A percentile compares a stretch with the other conserved stretches of the same genome.
phyloP scores from a whole-genome alignment of 2,888 invertebrate genomes.

The Plutella xylostella region DNA sequence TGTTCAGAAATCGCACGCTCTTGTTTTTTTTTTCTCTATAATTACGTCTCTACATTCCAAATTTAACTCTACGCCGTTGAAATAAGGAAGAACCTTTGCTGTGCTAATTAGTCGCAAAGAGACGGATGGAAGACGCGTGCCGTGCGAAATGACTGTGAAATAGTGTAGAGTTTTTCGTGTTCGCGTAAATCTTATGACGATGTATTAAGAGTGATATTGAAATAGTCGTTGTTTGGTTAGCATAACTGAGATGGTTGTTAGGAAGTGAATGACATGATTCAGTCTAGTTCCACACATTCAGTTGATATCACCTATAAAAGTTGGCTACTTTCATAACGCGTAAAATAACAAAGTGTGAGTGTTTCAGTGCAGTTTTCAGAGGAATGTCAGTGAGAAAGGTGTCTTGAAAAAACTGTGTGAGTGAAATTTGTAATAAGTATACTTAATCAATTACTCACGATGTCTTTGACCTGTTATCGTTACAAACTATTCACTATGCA shows the following conservation, averaged over 20 bases:
- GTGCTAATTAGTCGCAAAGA: conserved; percentile 18
- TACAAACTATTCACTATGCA: too few species aligned
- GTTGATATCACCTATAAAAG: conserved; percentile 1
- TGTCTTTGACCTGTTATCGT: too few species aligned
- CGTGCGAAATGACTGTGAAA: conserved; percentile 57
- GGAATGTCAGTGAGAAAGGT: background rate
- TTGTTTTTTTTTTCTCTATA: conserved; percentile 24
- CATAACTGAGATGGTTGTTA: conserved; percentile 38
- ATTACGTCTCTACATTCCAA: background rate
- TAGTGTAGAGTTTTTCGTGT: conserved; percentile 34
- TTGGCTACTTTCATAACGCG: conserved; percentile 4
- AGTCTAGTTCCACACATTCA: conserved; percentile 1
- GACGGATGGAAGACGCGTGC: conserved; percentile 49
- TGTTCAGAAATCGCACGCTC: conserved; percentile 35
- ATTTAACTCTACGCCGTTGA: background rate
- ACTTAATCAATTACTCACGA: too few species aligned
- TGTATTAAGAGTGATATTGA: background rate
- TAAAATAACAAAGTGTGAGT: background rate
- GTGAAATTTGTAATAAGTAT: too few species aligned
- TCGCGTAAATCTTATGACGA: conserved; percentile 17
- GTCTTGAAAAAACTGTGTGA: too few species aligned
- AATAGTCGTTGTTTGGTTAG: background rate
- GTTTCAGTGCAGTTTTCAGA: background rate
- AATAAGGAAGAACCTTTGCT: background rate
- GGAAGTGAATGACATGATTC: too few species aligned